A percentile compares a stretch with the other conserved stretches of the same genome.
These are phyloP conservation scores for Hemibagrus wyckioides DNA, from an alignment of 2,113 vertebrate species.

Conservation along the genomic window DNA sequence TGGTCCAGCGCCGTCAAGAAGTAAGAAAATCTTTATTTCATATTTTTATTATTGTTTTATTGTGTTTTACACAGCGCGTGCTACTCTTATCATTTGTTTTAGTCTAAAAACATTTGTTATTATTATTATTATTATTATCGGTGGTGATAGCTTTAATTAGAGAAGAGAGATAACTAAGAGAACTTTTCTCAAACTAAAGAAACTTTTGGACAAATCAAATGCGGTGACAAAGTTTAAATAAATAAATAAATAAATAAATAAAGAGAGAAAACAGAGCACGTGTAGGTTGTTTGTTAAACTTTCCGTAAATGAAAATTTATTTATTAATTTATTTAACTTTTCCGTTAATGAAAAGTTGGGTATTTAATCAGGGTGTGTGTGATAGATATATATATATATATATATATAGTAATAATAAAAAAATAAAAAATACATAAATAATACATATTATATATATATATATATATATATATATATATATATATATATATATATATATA, in stretches of 20 bases:
- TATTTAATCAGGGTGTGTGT: too few relatives aligned
- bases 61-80: background rate
- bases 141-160: too few relatives aligned
- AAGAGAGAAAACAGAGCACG: background rate
- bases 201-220: background rate
- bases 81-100: background rate
- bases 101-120: background rate
- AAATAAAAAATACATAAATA: background rate
- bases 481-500: background rate
- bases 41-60: background rate
- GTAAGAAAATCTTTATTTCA: constrained; percentile 2
- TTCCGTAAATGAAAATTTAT: background rate
- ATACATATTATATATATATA: too few relatives aligned
- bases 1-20: background rate
- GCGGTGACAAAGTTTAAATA: background rate
- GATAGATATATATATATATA: background rate
- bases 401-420: background rate
- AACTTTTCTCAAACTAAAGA: background rate
- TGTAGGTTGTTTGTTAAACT: background rate
- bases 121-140: background rate
- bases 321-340: too few relatives aligned
- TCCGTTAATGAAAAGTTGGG: too few relatives aligned
- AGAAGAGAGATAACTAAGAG: background rate
- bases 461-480: too few relatives aligned
- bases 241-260: background rate